Evolutionary conservation across 1,140 invertebrate species (phyloP).

Genomic region (Leptinotarsa undecemlineata): DNA sequence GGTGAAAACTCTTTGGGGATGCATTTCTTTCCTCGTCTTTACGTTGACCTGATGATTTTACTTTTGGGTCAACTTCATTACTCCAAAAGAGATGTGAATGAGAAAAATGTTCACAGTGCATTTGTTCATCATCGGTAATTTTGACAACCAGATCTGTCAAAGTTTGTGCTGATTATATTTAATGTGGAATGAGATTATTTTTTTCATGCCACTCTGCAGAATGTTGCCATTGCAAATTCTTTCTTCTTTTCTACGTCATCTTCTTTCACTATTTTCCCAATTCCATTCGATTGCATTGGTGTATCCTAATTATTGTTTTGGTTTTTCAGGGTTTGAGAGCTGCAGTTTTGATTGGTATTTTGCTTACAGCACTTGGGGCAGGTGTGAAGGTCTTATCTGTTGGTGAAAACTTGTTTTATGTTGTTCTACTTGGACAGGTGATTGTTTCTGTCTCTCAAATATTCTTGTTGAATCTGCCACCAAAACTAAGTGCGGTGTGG

Average conservation of each 20-base stretch:
- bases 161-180: no score
- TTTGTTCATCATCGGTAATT: no score
- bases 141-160: no score
- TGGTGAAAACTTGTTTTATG: conserved; percentile 62
- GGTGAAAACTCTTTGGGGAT: no score
- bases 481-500: conserved; percentile 70
- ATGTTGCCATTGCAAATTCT: not conserved
- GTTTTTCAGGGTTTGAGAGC: conserved; percentile 51
- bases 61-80: no score
- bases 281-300: not conserved
- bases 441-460: conserved; percentile 68
- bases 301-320: conserved; percentile 6
- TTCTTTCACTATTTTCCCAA: not conserved
- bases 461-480: conserved; percentile 73
- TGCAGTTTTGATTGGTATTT: conserved; percentile 50
- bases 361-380: conserved; percentile 63
- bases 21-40: no score
- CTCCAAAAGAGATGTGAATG: no score
- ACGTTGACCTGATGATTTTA: no score
- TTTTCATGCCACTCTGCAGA: not conserved
- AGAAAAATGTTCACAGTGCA: no score
- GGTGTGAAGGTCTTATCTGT: conserved; percentile 74
- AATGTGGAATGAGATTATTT: not conserved
- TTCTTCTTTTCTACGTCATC: not conserved
- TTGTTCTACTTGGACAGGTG: conserved; percentile 72